A percentile compares a stretch with the other conserved stretches of the same genome.
Evolutionary conservation across 2,797 vertebrate genomes (phyloP).

Genomic region (Periophthalmus magnuspinnatus): DNA sequence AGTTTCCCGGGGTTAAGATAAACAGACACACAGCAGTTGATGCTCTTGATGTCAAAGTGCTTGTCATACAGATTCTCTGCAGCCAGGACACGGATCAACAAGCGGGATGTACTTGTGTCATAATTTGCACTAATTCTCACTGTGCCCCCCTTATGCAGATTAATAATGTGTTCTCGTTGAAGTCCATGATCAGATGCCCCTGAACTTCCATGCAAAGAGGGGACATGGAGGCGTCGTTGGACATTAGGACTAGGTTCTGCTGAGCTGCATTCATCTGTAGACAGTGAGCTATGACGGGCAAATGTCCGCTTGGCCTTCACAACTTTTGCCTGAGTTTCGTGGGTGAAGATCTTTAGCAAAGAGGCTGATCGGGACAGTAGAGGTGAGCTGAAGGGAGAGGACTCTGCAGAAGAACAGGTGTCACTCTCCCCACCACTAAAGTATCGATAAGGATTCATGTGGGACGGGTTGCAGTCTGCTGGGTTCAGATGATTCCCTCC

Average conservation of each 20-base stretch:
- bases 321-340: constrained; percentile 93
- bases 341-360: constrained; percentile 91
- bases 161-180: constrained; percentile 78
- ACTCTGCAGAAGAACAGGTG: constrained; percentile 95
- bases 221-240: constrained; percentile 83
- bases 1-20: constrained; percentile 94
- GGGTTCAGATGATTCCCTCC: constrained; percentile 79
- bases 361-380: constrained; percentile 93
- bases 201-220: constrained; percentile 73
- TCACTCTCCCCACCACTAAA: constrained; percentile 96
- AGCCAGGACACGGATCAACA: constrained; percentile 85
- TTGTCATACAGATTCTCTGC: constrained; percentile 90
- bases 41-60: constrained; percentile 84
- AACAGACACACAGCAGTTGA: constrained; percentile 94
- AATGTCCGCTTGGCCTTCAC: constrained; percentile 90
- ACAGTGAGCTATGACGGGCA: constrained; percentile 91
- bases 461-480: constrained; percentile 79
- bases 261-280: constrained; percentile 92
- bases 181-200: constrained; percentile 55
- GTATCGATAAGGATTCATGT: constrained; percentile 90
- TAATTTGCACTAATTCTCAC: constrained; percentile 87
- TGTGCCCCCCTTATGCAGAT: constrained; percentile 85
- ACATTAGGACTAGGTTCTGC: constrained; percentile 91
- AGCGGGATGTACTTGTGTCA: constrained; percentile 83
- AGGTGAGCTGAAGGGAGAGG: constrained; percentile 92